These are phyloP conservation scores for Promerops cafer DNA, from an alignment of 2,113 vertebrate species.

Conservation along the genomic window DNA sequence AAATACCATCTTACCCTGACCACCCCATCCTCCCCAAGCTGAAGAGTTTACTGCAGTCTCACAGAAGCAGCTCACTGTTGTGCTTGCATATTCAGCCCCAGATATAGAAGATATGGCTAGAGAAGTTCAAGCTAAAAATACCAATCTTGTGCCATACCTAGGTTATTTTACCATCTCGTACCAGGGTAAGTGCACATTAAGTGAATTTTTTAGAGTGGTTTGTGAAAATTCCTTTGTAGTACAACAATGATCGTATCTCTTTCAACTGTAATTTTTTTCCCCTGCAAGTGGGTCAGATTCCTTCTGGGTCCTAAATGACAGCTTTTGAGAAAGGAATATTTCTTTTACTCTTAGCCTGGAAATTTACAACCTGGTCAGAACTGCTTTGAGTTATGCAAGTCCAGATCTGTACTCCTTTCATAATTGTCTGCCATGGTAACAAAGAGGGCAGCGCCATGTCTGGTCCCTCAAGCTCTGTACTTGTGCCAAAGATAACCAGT, in stretches of 20 bases:
- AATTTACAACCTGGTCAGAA: not conserved
- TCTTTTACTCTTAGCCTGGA: slow-evolving; percentile 7
- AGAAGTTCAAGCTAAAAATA: not conserved
- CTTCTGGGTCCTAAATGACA: not conserved
- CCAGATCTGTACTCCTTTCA: slow-evolving; percentile 39
- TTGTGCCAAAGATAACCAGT: slow-evolving; percentile 51
- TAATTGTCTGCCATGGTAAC: slow-evolving; percentile 25
- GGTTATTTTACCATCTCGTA: not conserved
- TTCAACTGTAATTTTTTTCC: not conserved
- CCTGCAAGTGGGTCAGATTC: not conserved
- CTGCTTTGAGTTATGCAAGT: slow-evolving; percentile 16
- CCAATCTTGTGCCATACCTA: not conserved
- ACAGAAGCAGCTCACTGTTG: not conserved
- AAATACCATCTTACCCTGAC: accelerated
- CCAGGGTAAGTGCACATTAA: not conserved
- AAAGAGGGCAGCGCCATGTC: not conserved
- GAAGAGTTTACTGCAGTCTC: not conserved
- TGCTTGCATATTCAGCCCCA: not conserved
- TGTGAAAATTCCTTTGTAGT: not conserved
- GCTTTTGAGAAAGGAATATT: not conserved
- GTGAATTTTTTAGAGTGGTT: not conserved
- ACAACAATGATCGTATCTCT: not conserved
- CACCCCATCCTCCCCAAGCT: not conserved
- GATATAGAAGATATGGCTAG: not conserved
- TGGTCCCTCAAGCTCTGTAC: slow-evolving; percentile 35